These are phyloP conservation scores for Drosophila funebris DNA, from an alignment of 1,140 invertebrate species.

Conservation along the genomic window DNA sequence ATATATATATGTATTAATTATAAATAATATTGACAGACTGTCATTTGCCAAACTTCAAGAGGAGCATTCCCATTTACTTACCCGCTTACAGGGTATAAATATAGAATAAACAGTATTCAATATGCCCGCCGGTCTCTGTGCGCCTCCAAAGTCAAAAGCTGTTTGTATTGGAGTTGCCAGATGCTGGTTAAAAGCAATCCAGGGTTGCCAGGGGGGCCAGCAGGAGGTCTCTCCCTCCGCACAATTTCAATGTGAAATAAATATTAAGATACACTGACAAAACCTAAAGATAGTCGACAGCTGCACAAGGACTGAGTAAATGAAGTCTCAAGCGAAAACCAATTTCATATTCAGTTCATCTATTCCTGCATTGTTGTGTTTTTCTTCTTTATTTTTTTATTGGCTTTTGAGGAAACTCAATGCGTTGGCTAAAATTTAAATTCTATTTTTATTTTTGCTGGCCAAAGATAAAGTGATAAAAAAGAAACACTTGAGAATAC, in stretches of 20 bases:
- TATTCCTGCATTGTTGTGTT: not conserved
- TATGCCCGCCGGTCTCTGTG: constrained; percentile 2
- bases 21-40: not conserved
- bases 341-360: constrained; percentile 9
- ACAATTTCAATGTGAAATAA: not conserved
- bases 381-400: not conserved
- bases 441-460: not conserved
- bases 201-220: not conserved
- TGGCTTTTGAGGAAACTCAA: too few relatives aligned
- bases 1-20: too few relatives aligned
- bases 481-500: too few relatives aligned
- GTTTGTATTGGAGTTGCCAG: constrained; percentile 2
- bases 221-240: not conserved
- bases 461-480: not conserved
- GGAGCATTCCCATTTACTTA: not conserved
- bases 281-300: not conserved
- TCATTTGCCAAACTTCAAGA: too few relatives aligned
- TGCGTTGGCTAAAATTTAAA: too few relatives aligned
- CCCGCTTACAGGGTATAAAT: not conserved
- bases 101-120: constrained; percentile 32
- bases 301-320: constrained; percentile 5
- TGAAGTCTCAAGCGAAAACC: constrained; percentile 16
- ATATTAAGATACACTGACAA: not conserved
- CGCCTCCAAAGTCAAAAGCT: not conserved
- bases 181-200: not conserved